These are phyloP conservation scores for Nettapus auritus DNA, from an alignment of 2,113 vertebrate species.

Conservation along the genomic window DNA sequence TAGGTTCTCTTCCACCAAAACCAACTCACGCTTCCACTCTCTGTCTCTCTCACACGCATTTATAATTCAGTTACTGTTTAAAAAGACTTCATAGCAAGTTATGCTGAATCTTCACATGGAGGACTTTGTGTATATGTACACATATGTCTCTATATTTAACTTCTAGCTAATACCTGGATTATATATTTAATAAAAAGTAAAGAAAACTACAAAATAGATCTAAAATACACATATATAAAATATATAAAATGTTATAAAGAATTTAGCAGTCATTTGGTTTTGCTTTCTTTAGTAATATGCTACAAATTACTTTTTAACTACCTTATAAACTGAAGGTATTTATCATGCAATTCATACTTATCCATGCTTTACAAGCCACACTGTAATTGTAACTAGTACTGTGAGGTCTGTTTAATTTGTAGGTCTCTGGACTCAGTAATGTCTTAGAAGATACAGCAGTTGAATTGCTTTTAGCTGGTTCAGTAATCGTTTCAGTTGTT, in stretches of 20 bases:
- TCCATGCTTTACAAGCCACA: constrained; percentile 13
- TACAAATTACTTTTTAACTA: constrained; percentile 7
- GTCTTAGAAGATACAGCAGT: constrained; percentile 41
- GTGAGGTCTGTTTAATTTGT: constrained; percentile 42
- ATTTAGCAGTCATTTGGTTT: neutral
- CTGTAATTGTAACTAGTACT: constrained; percentile 33
- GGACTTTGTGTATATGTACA: neutral
- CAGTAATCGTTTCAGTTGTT: constrained; percentile 55
- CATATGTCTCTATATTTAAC: neutral
- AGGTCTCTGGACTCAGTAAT: constrained; percentile 24
- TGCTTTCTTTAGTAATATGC: neutral
- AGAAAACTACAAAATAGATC: neutral
- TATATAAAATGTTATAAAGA: constrained; percentile 23
- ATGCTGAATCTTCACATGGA: neutral
- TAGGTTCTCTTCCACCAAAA: neutral
- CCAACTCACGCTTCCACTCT: neutral
- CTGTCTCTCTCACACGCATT: neutral
- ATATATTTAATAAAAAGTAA: neutral
- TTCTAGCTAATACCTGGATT: neutral
- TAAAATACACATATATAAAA: neutral
- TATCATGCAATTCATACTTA: constrained; percentile 35
- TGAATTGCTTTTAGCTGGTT: constrained; percentile 57
- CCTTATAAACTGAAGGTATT: constrained; percentile 15
- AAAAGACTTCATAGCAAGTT: neutral
- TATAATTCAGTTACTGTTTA: neutral